A percentile compares a stretch with the other conserved stretches of the same genome.
Conservation (phyloP, 1,140 invertebrate species). For the Drosophila hydei region DNA sequence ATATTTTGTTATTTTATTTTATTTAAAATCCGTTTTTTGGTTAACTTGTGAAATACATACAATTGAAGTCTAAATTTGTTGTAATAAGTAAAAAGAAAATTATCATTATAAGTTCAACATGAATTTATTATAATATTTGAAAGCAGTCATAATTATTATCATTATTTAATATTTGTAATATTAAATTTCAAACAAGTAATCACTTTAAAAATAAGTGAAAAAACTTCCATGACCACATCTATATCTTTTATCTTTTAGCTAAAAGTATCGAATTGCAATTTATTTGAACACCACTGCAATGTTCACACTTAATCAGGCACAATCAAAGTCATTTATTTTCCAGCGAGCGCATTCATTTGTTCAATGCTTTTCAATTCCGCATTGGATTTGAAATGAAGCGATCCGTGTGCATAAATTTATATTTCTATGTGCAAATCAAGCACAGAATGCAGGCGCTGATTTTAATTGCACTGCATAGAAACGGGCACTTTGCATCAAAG, state of each 20-base stretch:
- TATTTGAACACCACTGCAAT: not conserved
- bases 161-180: too few relatives aligned
- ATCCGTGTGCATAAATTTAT: constrained; percentile 2
- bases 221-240: too few relatives aligned
- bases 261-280: constrained; percentile 3
- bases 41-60: too few relatives aligned
- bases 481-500: constrained; percentile 4
- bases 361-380: constrained; percentile 7
- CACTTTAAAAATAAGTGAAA: too few relatives aligned
- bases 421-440: constrained; percentile 13
- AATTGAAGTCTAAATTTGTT: too few relatives aligned
- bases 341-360: not conserved
- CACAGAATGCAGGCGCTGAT: not conserved
- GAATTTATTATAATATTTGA: too few relatives aligned
- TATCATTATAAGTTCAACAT: too few relatives aligned
- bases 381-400: constrained; percentile 5
- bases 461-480: constrained; percentile 22
- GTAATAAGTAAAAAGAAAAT: too few relatives aligned
- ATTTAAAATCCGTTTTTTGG: too few relatives aligned
- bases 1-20: too few relatives aligned
- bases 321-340: constrained; percentile 12
- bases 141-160: too few relatives aligned
- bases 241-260: not conserved
- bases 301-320: constrained; percentile 6
- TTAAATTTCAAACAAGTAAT: too few relatives aligned